Evolutionary conservation across 1,140 invertebrate genomes (phyloP).

Genomic region (Aphidius gifuensis): DNA sequence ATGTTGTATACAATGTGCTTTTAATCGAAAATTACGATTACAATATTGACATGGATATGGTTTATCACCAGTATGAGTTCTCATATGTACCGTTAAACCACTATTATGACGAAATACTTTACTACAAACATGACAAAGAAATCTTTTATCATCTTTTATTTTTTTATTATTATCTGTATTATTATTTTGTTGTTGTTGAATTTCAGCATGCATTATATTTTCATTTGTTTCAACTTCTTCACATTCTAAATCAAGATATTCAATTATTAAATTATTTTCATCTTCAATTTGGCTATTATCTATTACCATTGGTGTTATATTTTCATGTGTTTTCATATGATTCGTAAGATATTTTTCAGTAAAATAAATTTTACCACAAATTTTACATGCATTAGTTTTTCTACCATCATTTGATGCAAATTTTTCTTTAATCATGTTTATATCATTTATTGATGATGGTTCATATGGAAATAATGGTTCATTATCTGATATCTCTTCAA

Average conservation of each 20-base stretch:
- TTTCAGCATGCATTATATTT: neutral
- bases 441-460: neutral
- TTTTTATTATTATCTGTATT: slow-evolving; percentile 47
- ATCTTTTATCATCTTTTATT: slow-evolving; percentile 43
- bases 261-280: too few species aligned
- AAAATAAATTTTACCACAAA: neutral
- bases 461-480: neutral
- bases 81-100: slow-evolving; percentile 61
- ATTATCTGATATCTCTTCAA: too few species aligned
- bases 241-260: too few species aligned
- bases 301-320: neutral
- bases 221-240: neutral
- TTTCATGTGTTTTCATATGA: neutral
- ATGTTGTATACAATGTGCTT: slow-evolving; percentile 55
- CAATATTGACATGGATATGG: slow-evolving; percentile 70
- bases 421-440: neutral
- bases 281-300: too few species aligned
- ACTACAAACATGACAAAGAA: slow-evolving; percentile 48
- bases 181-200: slow-evolving; percentile 49
- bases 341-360: neutral
- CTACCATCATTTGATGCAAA: neutral
- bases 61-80: slow-evolving; percentile 69
- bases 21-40: slow-evolving; percentile 62
- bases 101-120: slow-evolving; percentile 49
- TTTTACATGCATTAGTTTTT: neutral